These are phyloP conservation scores for Macrotrachela quadricornifera DNA, from an alignment of 1,140 invertebrate species.

Conservation along the genomic window DNA sequence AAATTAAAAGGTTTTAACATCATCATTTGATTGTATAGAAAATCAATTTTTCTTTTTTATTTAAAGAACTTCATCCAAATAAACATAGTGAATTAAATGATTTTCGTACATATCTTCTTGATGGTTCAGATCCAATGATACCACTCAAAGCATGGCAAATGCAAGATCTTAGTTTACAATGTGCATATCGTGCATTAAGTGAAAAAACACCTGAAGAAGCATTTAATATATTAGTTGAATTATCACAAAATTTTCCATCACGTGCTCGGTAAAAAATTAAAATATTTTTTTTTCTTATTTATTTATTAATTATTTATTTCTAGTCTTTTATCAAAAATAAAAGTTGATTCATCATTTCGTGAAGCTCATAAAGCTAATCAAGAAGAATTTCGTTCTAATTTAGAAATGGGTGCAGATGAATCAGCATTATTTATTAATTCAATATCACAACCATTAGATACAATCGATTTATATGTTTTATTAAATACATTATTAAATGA, in stretches of 20 bases:
- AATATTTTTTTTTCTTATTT: too few species aligned
- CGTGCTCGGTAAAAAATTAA: conserved; percentile 38
- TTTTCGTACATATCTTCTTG: conserved; percentile 44
- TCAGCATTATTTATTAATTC: conserved; percentile 83
- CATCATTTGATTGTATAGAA: conserved; percentile 1
- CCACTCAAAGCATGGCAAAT: conserved; percentile 95
- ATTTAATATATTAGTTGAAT: conserved; percentile 57
- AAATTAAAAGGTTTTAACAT: conserved; percentile 14
- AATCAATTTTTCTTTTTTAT: background rate
- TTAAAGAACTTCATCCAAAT: conserved; percentile 7
- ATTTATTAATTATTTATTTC: too few species aligned
- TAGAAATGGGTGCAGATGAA: conserved; percentile 39
- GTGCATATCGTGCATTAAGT: conserved; percentile 37
- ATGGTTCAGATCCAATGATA: conserved; percentile 64
- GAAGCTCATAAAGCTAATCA: too few species aligned
- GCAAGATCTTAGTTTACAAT: conserved; percentile 66
- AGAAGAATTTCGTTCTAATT: conserved; percentile 7
- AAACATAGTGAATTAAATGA: conserved; percentile 19
- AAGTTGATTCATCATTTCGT: too few species aligned
- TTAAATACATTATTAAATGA: conserved; percentile 60
- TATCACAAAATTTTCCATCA: conserved; percentile 88
- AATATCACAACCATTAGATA: conserved; percentile 70
- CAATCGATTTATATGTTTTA: conserved; percentile 67
- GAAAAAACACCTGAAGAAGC: conserved; percentile 39
- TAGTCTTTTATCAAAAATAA: too few species aligned